Base-by-base conservation (phyloP, 2,888 invertebrate species). In the Orchesellides sinensis region DNA sequence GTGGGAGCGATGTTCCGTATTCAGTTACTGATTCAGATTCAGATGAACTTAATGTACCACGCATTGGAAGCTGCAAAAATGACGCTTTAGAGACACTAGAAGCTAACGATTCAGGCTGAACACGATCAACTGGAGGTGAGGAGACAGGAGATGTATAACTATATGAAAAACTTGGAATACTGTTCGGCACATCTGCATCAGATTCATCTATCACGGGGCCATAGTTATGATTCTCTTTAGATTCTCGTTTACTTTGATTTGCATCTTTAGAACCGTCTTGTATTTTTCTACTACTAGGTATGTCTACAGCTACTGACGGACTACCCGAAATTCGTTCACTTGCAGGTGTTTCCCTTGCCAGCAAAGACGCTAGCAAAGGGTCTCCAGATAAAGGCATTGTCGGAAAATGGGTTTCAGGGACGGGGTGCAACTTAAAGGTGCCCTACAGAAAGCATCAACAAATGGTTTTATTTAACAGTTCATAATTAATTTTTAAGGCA, bases 141-240 rank as follows among this genome's bases (percentile, higher is more conserved):
- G 78, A 77, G 0, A 84, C 82, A 21, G 88, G 88, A n/a, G 87
- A 87, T 6, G 74, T 85, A 17, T 84, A 86, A n/a, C 80, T 81
- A 19, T 88, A 88, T 0, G 88, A 87, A 80, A 87, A 88, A 32
- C 77, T 61, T 29, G 85, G 85, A 74, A 85, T 56, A 66, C 49
- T 79, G 1, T 25, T 17, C 10, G 54, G 40, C n/a, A 45, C n/a
- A 19, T 47, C 29, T 47, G 6, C 23, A n/a, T n/a, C n/a, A 21
- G 17, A 25, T 29, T 27, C 12, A 4, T 77, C 77, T 66, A 66
- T 68, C 35, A 74, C 74, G 74, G 68, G n/a, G n/a, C n/a, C n/a
- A n/a, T n/a, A n/a, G 27, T 74, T 68, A 6, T 29, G 54, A 21
- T n/a, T 14, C 12, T 21, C 27, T 19, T 32, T 2, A 35, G 25